Evolutionary conservation across 2,113 vertebrate genomes (phyloP), one percentile per base, ranked within the genome.

Genomic region (Probosciger aterrimus): DNA sequence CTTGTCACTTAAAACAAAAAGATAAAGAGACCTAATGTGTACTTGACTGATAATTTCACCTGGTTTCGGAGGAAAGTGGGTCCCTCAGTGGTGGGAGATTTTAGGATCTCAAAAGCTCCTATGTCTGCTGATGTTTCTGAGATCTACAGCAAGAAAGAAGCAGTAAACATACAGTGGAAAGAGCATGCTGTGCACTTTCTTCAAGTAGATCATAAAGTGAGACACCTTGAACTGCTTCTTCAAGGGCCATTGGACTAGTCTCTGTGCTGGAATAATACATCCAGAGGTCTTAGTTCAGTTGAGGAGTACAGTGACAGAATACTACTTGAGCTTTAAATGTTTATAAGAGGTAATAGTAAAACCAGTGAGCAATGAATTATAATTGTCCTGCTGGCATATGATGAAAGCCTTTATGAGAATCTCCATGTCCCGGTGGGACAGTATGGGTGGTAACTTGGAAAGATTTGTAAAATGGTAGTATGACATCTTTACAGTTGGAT

Each of bases 361-460:
- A 94, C 75, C 95, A 92, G 95, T 5, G 31, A 92, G 85, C 93
- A 88, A 52, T 93, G 93, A 96, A 96, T 91, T 95, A 39, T 89
- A 86, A 97, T 94, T 95, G 96, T 97, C 97, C 95, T 96, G 94
- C 97, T 97, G 97, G 96, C 96, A 88, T 95, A 91, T 80, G 93
- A 89, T 91, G 83, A 89, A 97, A 97, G 96, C 85, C 83, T 97
- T 97, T 95, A 95, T 92, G 95, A 88, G 93, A 94, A 86, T 97
- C 95, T 97, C 82, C 60, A 14, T 90, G 90, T 97, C 95, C 93
- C 43, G 12, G 85, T 96, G 87, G 92, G 95, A 94, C 85, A 67
- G 57, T 85, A 91, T 83, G 96, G 93, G 82, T 97, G 95, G 96
- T 92, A 97, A 97, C 92, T 98, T 95, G 96, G 95, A 97, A 93